These are phyloP conservation scores for Pharmacophagus antenor DNA, from an alignment of 2,888 invertebrate species.

Conservation along the genomic window DNA sequence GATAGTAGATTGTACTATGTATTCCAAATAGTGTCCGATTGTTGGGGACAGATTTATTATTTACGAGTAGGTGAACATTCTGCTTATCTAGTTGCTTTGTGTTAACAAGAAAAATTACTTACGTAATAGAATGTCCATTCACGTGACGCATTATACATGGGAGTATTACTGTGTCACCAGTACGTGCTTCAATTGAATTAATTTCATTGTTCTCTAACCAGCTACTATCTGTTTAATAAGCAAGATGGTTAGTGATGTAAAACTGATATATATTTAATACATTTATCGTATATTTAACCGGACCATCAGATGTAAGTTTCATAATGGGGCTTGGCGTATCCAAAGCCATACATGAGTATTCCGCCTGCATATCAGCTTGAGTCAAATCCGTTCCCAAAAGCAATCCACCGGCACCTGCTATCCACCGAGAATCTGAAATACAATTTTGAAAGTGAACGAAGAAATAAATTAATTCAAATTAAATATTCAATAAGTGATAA, in stretches of 20 bases:
- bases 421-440: conserved; percentile 64
- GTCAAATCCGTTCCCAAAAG: conserved; percentile 66
- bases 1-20: too few species aligned
- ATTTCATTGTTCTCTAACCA: conserved; percentile 72
- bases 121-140: conserved; percentile 62
- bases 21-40: too few species aligned
- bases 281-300: conserved; percentile 33
- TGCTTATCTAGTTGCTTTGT: too few species aligned
- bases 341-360: conserved; percentile 68
- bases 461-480: neutral
- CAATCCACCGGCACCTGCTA: conserved; percentile 64
- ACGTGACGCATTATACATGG: conserved; percentile 67
- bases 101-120: conserved; percentile 46
- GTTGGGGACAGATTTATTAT: too few species aligned
- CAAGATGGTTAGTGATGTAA: conserved; percentile 7
- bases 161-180: conserved; percentile 62
- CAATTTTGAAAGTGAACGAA: neutral
- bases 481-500: neutral
- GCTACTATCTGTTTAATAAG: conserved; percentile 58
- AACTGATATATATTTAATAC: neutral
- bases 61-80: too few species aligned
- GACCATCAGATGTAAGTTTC: conserved; percentile 71
- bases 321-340: conserved; percentile 60
- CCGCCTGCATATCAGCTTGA: conserved; percentile 69
- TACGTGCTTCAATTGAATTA: conserved; percentile 63